These are phyloP conservation scores for Pemphredon lugubris DNA, from an alignment of 2,888 invertebrate species.

Conservation along the genomic window DNA sequence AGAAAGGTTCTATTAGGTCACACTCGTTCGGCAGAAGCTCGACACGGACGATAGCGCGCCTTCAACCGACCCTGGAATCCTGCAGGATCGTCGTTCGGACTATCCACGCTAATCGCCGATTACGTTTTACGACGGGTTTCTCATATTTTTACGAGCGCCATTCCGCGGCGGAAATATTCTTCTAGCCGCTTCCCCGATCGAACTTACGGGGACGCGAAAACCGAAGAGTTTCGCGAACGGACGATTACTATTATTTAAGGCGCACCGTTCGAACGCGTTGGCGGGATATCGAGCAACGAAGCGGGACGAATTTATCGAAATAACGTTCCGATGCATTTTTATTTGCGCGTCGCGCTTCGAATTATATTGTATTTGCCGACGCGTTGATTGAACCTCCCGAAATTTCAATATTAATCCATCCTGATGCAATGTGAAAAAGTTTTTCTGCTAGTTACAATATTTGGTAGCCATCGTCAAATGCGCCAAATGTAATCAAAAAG, in stretches of 20 bases:
- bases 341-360: no score
- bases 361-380: no score
- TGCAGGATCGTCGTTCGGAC: conserved; percentile 35
- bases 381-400: no score
- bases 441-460: conserved; percentile 28
- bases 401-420: conserved; percentile 1
- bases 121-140: conserved; percentile 69
- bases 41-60: conserved; percentile 15
- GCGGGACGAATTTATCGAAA: no score
- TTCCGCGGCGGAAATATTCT: conserved; percentile 53
- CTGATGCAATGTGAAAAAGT: neutral
- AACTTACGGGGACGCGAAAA: conserved; percentile 23
- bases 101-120: conserved; percentile 70
- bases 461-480: conserved; percentile 39
- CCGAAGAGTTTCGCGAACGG: conserved; percentile 33
- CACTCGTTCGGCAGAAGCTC: conserved; percentile 8
- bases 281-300: conserved; percentile 7
- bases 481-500: conserved; percentile 34
- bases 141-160: conserved; percentile 72
- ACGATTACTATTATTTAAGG: conserved; percentile 29
- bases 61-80: conserved; percentile 23
- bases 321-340: no score
- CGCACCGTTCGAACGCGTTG: conserved; percentile 16
- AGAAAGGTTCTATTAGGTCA: conserved; percentile 25
- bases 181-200: conserved; percentile 20